Base-by-base conservation (phyloP, 2,888 invertebrate genomes). In the Trilocha varians region DNA sequence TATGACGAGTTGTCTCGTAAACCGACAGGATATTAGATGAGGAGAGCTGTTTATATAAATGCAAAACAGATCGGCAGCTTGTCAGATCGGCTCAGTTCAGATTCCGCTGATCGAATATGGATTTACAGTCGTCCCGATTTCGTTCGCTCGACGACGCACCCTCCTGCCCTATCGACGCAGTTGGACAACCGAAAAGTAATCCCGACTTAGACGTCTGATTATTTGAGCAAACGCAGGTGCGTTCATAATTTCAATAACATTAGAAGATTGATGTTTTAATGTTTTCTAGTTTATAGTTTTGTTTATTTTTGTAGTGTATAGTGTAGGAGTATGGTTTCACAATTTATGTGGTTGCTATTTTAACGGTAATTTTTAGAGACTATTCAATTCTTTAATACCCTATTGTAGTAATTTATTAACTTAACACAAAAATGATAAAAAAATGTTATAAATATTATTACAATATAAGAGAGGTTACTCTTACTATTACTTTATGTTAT, bases 61-160 rank as follows among this genome's bases (percentile, higher is more conserved):
- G 85, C 85, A 85, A 85, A 85, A 73, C 78, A 84, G 85, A 75
- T 82, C 82, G 77, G 75, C 73, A 75, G 78, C 80, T 83, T 85
- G 85, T 85, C 85, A 83, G 77, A 74, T 80, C 78, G 79, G 75
- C 78, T 85, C 82, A 80, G 75, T 65, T 73, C 69, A 74, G 75
- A 78, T 74, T 72, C 75, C 68, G 57, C 71, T 80, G 83, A 84
- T 85, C 80, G 83, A 84, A 85, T 84, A 84, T 84, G 80, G 83
- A 85, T 83, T 82, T 79, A 76, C 70, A 78, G 70, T 72, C 72
- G 67, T 74, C 74, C 77, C 77, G 66, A 70, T 71, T 71, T 57
- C 73, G 69, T 66, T 60, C 71, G 70, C 68, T 62, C 58, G 55
- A 55, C 62, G 59, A 65, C 69, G 67, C 76, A 70, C 73, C 75